Evolutionary conservation across 2,113 vertebrate species (phyloP).

Genomic region (Speoplatyrhinus poulsoni): DNA sequence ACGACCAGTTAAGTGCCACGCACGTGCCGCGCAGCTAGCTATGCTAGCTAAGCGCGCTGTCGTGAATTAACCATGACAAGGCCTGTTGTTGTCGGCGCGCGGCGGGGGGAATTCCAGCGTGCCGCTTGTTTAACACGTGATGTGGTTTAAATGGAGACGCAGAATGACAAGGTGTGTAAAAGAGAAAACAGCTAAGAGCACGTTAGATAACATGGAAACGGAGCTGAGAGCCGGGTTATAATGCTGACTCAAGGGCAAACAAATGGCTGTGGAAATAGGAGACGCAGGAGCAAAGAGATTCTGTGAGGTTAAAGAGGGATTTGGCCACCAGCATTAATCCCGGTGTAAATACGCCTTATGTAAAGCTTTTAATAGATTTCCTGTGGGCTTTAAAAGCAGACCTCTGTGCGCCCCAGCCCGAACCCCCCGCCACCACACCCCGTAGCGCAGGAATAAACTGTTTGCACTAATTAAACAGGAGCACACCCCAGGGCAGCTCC

Average conservation of each 20-base stretch:
- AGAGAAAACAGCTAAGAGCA: not conserved
- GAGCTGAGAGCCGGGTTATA: constrained; percentile 4
- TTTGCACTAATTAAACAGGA: constrained; percentile 50
- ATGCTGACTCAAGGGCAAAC: constrained; percentile 21
- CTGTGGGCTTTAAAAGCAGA: constrained; percentile 57
- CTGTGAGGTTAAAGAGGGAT: constrained; percentile 29
- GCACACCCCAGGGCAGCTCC: constrained; percentile 20
- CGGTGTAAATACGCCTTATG: constrained; percentile 63
- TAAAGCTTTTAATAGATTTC: constrained; percentile 66
- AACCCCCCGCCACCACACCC: not conserved
- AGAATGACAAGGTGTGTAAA: not conserved
- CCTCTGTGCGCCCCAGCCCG: constrained; percentile 15
- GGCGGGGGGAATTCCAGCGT: constrained; percentile 35
- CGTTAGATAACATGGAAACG: constrained; percentile 10
- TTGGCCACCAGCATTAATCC: constrained; percentile 28
- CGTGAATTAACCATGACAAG: constrained; percentile 57
- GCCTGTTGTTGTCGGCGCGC: constrained; percentile 43
- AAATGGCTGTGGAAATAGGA: not conserved
- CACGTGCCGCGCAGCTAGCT: not conserved
- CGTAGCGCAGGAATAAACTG: constrained; percentile 48
- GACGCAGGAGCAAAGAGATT: not conserved
- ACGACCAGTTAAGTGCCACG: constrained; percentile 28
- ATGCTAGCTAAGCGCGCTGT: not conserved
- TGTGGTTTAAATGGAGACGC: not conserved
- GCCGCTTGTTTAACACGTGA: constrained; percentile 1